phyloP scores from a whole-genome alignment of 2,113 vertebrate species.

The Leucosticte australis region DNA sequence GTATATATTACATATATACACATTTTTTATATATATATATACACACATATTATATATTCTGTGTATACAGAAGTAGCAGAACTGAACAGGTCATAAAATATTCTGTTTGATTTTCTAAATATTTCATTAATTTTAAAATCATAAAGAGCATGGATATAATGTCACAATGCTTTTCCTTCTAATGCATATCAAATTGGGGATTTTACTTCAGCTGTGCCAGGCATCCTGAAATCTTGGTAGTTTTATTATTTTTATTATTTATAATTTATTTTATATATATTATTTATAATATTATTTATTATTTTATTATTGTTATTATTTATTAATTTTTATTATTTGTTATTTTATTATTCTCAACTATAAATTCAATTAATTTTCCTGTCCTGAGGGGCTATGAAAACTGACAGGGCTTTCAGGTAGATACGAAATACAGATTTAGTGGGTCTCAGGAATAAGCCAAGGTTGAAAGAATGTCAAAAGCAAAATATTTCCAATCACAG shows the following conservation, averaged over 20 bases:
- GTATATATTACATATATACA: not conserved
- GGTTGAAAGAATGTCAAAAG: not conserved
- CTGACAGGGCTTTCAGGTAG: not conserved
- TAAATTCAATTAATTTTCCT: not conserved
- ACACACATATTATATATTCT: no score
- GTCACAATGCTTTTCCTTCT: not conserved
- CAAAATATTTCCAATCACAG: not conserved
- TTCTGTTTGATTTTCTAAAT: not conserved
- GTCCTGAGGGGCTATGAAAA: not conserved
- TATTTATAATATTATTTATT: not conserved
- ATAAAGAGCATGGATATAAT: not conserved
- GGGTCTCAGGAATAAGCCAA: not conserved
- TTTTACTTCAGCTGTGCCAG: not conserved
- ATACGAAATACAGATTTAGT: not conserved
- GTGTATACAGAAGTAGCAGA: not conserved
- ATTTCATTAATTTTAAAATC: not conserved
- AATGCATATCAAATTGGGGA: not conserved
- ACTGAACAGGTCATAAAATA: not conserved
- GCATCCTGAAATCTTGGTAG: not conserved
- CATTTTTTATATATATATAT: no score
- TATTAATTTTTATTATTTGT: not conserved
- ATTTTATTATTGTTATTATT: not conserved
- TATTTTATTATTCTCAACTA: not conserved
- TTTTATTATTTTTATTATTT: not conserved
- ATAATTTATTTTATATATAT: not conserved